Base-by-base conservation (phyloP, 2,113 vertebrate genomes). In the Calidris pygmaea region DNA sequence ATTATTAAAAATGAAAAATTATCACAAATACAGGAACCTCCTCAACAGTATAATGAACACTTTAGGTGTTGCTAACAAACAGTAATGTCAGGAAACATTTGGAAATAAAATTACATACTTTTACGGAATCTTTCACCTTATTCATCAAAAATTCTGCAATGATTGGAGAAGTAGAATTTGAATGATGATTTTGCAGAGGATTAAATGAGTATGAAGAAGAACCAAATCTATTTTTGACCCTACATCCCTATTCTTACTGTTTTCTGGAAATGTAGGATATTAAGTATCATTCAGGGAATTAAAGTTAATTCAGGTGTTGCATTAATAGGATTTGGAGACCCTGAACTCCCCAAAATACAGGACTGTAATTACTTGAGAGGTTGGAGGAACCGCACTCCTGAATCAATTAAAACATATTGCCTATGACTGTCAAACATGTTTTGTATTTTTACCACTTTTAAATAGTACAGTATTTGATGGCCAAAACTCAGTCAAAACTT, bases 401-500 rank as follows among this genome's bases (percentile, higher is more conserved):
- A 86, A n/a, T 86, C 1, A 32, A 16, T 53, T 60, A 20, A 86
- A 89, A 67, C 52, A 34, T 34, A 55, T 77, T 90, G 9, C 11
- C 13, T 74, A 2, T 83, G 20, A 76, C 16, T 59, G 8, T 52
- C 41, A 90, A 59, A 80, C 12, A 65, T 11, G 2, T 1, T 87
- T 87, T 87, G 12, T 75, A 76, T 65, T 84, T 90, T 20, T 48
- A 65, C 30, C 29, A 18, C 16, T 80, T 84, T 62, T 35, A 1
- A 68, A 78, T 89, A 79, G 17, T 21, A 85, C 18, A 55, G 15
- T 1, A 63, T 67, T 67, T 63, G 35, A 72, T 75, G 15, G 14
- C 11, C 32, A 90, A 88, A 84, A 63, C 41, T 87, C 58, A 83
- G 50, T 67, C 56, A 63, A 88, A 97, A 93, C 39, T 91, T 93